These are phyloP conservation scores for Halocaridina rubra DNA, from an alignment of 2,888 invertebrate species.

Conservation along the genomic window DNA sequence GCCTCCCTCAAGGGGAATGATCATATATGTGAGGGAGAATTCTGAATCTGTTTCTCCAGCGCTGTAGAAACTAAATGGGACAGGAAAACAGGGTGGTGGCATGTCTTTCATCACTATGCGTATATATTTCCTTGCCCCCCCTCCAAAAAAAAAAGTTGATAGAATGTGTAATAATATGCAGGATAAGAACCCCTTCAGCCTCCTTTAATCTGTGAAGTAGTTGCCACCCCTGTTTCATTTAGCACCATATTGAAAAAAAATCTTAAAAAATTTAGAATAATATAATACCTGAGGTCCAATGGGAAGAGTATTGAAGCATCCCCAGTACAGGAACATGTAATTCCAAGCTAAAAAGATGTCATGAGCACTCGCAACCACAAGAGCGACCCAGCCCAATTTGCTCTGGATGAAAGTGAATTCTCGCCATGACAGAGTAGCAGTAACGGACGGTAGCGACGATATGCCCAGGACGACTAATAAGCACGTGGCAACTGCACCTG, in stretches of 20 bases:
- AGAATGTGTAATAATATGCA: neutral
- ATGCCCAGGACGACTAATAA: constrained; percentile 63
- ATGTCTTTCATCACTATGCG: too few relatives aligned
- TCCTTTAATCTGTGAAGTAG: too few relatives aligned
- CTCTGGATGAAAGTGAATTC: constrained; percentile 64
- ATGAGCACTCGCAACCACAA: constrained; percentile 54
- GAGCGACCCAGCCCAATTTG: constrained; percentile 63
- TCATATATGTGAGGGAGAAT: too few relatives aligned
- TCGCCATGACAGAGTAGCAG: constrained; percentile 63
- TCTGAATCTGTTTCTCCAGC: too few relatives aligned
- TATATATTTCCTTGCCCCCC: too few relatives aligned
- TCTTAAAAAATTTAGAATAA: neutral
- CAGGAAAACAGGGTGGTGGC: too few relatives aligned
- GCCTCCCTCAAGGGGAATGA: too few relatives aligned
- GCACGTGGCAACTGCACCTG: constrained; percentile 61
- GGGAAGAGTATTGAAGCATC: constrained; percentile 60
- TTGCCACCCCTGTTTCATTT: neutral
- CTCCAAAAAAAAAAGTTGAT: neutral
- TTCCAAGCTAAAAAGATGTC: constrained; percentile 63
- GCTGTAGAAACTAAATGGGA: too few relatives aligned
- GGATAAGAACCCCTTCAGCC: neutral
- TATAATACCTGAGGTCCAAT: constrained; percentile 61
- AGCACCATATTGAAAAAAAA: neutral
- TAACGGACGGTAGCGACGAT: constrained; percentile 64
- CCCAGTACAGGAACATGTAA: constrained; percentile 63